Conservation (phyloP, 2,113 vertebrate genomes). For the Spheniscus mendiculus region DNA sequence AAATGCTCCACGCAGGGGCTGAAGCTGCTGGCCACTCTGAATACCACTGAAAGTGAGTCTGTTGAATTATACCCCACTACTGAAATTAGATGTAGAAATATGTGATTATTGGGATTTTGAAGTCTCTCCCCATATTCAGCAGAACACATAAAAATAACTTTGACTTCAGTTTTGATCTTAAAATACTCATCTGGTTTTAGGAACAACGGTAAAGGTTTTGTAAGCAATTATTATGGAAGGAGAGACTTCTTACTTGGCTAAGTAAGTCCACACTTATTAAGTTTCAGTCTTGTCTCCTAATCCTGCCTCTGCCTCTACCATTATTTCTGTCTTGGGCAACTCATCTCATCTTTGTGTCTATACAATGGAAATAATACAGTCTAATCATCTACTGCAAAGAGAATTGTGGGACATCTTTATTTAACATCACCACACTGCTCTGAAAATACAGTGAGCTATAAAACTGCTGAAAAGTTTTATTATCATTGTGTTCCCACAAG, state of each 20-base stretch:
- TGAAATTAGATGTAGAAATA: background rate
- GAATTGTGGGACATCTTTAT: background rate
- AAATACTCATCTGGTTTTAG: background rate
- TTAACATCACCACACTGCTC: background rate
- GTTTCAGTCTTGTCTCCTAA: background rate
- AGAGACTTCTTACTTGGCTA: background rate
- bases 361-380: background rate
- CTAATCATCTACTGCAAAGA: background rate
- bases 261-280: background rate
- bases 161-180: background rate
- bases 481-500: background rate
- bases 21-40: background rate
- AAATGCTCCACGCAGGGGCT: background rate
- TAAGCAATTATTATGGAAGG: background rate
- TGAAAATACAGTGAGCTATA: background rate
- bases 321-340: background rate
- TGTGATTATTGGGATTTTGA: background rate
- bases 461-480: background rate
- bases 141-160: background rate
- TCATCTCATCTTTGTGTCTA: background rate
- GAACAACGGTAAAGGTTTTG: background rate
- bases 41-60: background rate
- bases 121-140: background rate
- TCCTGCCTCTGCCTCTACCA: background rate
- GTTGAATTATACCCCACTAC: background rate